Percentiles rank a stretch among this genome's conserved stretches.
phyloP scores from a whole-genome alignment of 1,140 invertebrate species.

The Bombus ignitus region DNA sequence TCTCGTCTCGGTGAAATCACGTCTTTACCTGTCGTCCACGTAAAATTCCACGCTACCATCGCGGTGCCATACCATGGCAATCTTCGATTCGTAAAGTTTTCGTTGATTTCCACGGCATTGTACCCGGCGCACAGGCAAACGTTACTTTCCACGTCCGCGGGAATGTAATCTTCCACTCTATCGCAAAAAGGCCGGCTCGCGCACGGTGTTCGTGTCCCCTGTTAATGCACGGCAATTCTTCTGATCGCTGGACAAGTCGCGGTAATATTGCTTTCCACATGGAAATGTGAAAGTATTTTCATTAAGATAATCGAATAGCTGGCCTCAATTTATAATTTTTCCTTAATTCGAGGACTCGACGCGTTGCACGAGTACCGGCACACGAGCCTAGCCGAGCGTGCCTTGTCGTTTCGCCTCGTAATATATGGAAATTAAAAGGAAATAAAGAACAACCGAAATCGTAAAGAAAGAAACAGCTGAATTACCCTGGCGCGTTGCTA shows the following conservation, averaged over 20 bases:
- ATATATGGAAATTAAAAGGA: conserved; percentile 46
- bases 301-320: conserved; percentile 12
- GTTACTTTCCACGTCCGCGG: neutral
- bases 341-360: neutral
- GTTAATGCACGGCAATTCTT: conserved; percentile 17
- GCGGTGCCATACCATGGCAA: neutral
- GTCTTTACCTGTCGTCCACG: neutral
- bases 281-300: conserved; percentile 39
- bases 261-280: neutral
- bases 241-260: neutral
- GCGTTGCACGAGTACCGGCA: neutral
- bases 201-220: neutral
- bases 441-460: conserved; percentile 35
- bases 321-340: conserved; percentile 7
- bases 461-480: conserved; percentile 49
- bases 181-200: neutral
- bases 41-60: neutral
- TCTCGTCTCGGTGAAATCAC: conserved; percentile 31
- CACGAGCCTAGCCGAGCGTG: neutral
- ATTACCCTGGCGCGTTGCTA: neutral
- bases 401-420: neutral
- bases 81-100: conserved; percentile 11
- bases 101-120: conserved; percentile 10
- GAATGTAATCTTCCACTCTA: neutral
- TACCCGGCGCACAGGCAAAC: neutral